Percentiles rank a stretch among this genome's conserved stretches.
Conservation (phyloP, 2,888 invertebrate species). For the Apodemia duryi region DNA sequence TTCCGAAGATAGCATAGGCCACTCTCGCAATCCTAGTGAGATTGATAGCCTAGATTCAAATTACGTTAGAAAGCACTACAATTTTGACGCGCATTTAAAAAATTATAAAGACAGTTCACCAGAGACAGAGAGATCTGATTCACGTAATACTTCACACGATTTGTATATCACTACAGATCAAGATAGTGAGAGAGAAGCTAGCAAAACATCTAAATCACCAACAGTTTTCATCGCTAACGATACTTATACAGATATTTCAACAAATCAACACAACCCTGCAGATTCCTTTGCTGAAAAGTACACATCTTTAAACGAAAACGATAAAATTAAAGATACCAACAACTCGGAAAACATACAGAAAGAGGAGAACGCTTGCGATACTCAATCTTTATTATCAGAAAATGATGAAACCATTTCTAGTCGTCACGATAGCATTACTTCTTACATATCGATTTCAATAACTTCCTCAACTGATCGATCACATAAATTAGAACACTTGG, state of each 20-base stretch:
- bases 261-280: neutral
- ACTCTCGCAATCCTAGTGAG: conserved; percentile 75
- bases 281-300: neutral
- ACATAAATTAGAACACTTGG: conserved; percentile 71
- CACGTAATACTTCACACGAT: conserved; percentile 58
- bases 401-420: conserved; percentile 72
- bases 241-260: conserved; percentile 40
- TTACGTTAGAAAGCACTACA: conserved; percentile 77
- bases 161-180: conserved; percentile 64
- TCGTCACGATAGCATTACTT: conserved; percentile 71
- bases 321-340: conserved; percentile 19
- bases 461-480: conserved; percentile 72
- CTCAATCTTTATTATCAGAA: conserved; percentile 63
- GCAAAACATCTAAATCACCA: conserved; percentile 59
- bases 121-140: conserved; percentile 62
- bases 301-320: conserved; percentile 3
- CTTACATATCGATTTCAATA: conserved; percentile 74
- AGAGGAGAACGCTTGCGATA: conserved; percentile 47
- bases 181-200: conserved; percentile 59
- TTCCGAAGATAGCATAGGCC: conserved; percentile 72
- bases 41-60: conserved; percentile 80
- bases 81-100: conserved; percentile 69
- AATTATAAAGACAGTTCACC: conserved; percentile 70
- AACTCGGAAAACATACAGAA: conserved; percentile 23
- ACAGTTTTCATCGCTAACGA: conserved; percentile 70